Percentiles rank a stretch among this genome's conserved stretches.
Conservation (phyloP, 2,888 invertebrate species). For the Sarcophaga variegata region DNA sequence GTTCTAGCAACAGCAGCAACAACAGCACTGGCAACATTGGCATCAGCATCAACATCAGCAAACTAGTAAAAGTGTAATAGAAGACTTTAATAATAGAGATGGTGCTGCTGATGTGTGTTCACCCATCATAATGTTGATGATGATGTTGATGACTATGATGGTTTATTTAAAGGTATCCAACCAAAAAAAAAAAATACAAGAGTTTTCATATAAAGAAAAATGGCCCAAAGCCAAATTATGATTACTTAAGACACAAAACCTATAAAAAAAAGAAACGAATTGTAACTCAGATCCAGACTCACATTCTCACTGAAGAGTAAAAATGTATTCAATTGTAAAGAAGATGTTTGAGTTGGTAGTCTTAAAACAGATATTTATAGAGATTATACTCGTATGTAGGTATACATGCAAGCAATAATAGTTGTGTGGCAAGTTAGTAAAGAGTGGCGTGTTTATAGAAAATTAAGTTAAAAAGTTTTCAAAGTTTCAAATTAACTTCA, state of each 20-base stretch:
- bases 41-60: conserved; percentile 1
- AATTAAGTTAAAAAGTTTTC: conserved; percentile 58
- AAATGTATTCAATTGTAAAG: background rate
- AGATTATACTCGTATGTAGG: conserved; percentile 10
- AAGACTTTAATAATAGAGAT: conserved; percentile 59
- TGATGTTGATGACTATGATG: conserved; percentile 43
- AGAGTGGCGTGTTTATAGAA: conserved; percentile 54
- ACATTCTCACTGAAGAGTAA: conserved; percentile 33
- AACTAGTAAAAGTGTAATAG: conserved; percentile 67
- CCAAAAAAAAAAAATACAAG: background rate
- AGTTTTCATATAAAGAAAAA: conserved; percentile 22
- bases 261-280: conserved; percentile 36
- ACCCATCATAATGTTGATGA: conserved; percentile 26
- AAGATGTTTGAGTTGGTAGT: conserved; percentile 28
- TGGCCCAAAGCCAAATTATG: conserved; percentile 58
- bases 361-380: background rate
- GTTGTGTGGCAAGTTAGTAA: background rate
- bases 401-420: conserved; percentile 4
- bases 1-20: background rate
- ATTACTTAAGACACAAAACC: conserved; percentile 36
- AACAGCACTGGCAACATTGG: background rate
- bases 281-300: background rate
- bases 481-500: conserved; percentile 60
- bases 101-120: conserved; percentile 57
- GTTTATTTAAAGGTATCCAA: background rate